Evolutionary conservation across 2,888 invertebrate species (phyloP).

Genomic region (Catocala fraxini): DNA sequence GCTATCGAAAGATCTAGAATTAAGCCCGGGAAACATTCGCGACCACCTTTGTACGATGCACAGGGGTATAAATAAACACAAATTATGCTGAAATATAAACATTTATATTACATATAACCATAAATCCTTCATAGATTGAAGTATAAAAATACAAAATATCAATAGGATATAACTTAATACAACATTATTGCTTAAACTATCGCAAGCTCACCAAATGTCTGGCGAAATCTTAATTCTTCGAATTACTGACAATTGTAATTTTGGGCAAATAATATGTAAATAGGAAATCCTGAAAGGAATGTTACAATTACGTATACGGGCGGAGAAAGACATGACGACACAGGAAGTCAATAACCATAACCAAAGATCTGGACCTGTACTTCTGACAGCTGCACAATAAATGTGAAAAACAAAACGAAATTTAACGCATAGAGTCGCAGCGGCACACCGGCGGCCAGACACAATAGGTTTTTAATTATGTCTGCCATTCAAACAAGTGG

Average conservation of each 20-base stretch:
- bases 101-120: constrained; percentile 28
- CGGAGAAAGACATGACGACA: neutral
- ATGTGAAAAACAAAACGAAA: too few relatives aligned
- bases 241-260: neutral
- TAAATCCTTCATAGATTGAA: constrained; percentile 17
- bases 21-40: too few relatives aligned
- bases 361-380: neutral
- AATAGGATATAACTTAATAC: constrained; percentile 4
- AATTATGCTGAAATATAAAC: constrained; percentile 17
- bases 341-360: neutral
- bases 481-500: too few relatives aligned
- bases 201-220: neutral
- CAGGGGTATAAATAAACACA: constrained; percentile 39
- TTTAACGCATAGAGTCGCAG: too few relatives aligned
- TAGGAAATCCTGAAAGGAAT: neutral
- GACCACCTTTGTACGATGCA: neutral
- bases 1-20: too few relatives aligned
- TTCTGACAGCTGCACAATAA: too few relatives aligned
- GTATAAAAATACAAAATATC: constrained; percentile 19
- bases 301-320: neutral
- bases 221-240: neutral
- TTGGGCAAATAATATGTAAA: neutral
- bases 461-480: too few relatives aligned
- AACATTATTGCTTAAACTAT: neutral
- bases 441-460: too few relatives aligned